phyloP scores from a whole-genome alignment of 2,888 invertebrate species.

The Polymixis lichenea region DNA sequence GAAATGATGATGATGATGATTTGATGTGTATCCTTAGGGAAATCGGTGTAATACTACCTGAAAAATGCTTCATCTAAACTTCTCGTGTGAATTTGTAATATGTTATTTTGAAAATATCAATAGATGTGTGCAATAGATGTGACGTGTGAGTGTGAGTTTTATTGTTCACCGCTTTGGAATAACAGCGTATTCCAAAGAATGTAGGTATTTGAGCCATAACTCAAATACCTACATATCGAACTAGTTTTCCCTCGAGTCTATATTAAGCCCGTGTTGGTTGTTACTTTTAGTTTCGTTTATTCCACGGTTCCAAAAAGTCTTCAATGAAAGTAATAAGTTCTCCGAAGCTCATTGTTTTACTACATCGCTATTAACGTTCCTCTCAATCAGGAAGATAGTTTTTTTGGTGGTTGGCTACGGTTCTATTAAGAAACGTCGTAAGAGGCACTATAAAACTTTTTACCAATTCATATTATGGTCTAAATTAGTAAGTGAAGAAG shows the following conservation, averaged over 20 bases:
- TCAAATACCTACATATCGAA: background rate
- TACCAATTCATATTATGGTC: background rate
- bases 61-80: slow-evolving; percentile 27
- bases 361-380: background rate
- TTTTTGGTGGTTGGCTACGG: background rate
- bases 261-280: too few relatives aligned
- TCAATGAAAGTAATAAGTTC: background rate
- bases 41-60: slow-evolving; percentile 5
- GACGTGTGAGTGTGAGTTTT: too few relatives aligned
- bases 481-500: background rate
- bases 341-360: background rate
- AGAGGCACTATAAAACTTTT: background rate
- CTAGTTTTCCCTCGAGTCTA: too few relatives aligned
- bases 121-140: too few relatives aligned
- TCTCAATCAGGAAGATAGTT: too few relatives aligned
- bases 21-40: background rate
- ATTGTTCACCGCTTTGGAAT: background rate
- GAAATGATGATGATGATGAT: too few relatives aligned
- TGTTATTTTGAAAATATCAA: background rate
- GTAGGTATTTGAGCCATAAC: background rate
- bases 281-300: too few relatives aligned
- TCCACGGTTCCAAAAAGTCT: too few relatives aligned
- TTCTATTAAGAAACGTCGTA: slow-evolving; percentile 33
- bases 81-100: slow-evolving; percentile 21
- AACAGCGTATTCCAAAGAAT: background rate